A percentile compares a stretch with the other conserved stretches of the same genome.
Evolutionary conservation across 1,140 invertebrate species (phyloP).

Genomic region (Dendroctonus ponderosae): DNA sequence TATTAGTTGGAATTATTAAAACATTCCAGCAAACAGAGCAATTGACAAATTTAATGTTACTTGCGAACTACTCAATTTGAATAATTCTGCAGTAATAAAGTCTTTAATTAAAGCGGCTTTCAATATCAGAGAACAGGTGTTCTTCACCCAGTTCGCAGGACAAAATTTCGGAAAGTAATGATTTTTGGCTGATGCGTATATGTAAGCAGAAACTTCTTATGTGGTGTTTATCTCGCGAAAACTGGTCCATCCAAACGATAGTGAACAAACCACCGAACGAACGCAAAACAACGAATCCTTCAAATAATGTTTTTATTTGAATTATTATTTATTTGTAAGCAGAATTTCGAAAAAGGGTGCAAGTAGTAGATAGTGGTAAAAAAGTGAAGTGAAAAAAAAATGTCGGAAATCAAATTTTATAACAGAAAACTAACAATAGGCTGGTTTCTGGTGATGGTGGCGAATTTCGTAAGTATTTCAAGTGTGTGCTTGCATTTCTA

Average conservation of each 20-base stretch:
- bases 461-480: slow-evolving; percentile 20
- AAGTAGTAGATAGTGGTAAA: neutral
- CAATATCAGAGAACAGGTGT: too few species aligned
- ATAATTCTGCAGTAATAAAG: too few species aligned
- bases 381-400: neutral
- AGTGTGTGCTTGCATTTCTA: neutral
- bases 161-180: too few species aligned
- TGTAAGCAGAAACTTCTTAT: neutral
- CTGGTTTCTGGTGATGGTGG: slow-evolving; percentile 21
- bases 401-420: slow-evolving; percentile 23
- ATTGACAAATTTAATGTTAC: neutral
- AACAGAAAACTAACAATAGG: slow-evolving; percentile 16
- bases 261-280: neutral
- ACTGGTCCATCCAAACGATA: neutral
- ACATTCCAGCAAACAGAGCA: neutral
- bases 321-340: neutral
- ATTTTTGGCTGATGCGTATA: too few species aligned
- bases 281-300: neutral
- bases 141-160: too few species aligned
- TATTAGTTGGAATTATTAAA: neutral
- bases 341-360: neutral
- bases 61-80: too few species aligned
- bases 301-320: neutral
- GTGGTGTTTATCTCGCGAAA: neutral
- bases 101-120: too few species aligned